Conservation (phyloP, 1,140 invertebrate species). For the Megalonaias nervosa region DNA sequence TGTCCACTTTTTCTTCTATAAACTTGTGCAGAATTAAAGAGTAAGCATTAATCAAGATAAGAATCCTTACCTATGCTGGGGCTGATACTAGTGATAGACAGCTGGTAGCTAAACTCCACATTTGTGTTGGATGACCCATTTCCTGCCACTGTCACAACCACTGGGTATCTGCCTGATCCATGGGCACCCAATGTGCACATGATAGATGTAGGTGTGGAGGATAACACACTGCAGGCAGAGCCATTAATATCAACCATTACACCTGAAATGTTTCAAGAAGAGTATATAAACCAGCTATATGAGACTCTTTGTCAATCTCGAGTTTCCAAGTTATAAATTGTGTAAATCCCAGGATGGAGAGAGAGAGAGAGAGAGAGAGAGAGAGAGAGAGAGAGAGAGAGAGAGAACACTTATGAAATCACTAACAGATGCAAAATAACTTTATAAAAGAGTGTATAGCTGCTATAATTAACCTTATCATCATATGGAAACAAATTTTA, state of each 20-base stretch:
- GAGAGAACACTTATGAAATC: too few relatives aligned
- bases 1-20: background rate
- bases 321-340: too few relatives aligned
- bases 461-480: too few relatives aligned
- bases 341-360: too few relatives aligned
- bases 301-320: too few relatives aligned
- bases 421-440: too few relatives aligned
- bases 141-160: conserved; percentile 37
- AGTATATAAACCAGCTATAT: conserved; percentile 19
- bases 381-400: too few relatives aligned
- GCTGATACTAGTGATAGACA: conserved; percentile 30
- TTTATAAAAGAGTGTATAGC: too few relatives aligned
- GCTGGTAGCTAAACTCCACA: conserved; percentile 45
- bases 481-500: too few relatives aligned
- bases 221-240: conserved; percentile 32
- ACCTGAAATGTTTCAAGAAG: conserved; percentile 6
- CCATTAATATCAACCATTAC: conserved; percentile 37
- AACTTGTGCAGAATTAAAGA: too few relatives aligned
- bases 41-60: background rate
- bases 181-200: conserved; percentile 43
- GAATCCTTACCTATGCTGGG: conserved; percentile 45
- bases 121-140: conserved; percentile 33
- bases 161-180: conserved; percentile 35
- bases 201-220: conserved; percentile 24
- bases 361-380: too few relatives aligned